phyloP scores from a whole-genome alignment of 2,113 vertebrate species.

The Parus major region DNA sequence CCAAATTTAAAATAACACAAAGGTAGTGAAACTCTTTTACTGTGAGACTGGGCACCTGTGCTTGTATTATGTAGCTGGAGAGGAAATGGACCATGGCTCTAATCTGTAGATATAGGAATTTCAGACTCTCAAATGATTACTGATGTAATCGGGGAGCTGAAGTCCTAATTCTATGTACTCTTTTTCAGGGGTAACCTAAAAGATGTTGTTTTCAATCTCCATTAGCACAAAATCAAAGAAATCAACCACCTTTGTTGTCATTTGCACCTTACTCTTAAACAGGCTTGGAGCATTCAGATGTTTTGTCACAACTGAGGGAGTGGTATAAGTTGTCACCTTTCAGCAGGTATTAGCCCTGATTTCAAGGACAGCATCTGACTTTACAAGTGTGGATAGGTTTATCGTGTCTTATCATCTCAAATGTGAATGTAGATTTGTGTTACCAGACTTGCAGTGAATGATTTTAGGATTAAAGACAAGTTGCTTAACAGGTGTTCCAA shows the following conservation, averaged over 20 bases:
- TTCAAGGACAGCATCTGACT: not conserved
- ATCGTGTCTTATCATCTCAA: not conserved
- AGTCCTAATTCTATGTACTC: not conserved
- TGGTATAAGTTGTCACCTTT: slow-evolving; percentile 18
- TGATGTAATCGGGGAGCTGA: not conserved
- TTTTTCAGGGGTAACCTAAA: not conserved
- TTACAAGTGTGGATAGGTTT: slow-evolving; percentile 27
- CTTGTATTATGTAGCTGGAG: not conserved
- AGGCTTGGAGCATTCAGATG: not conserved
- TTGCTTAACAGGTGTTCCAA: slow-evolving; percentile 30
- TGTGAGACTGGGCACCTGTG: not conserved
- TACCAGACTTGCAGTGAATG: slow-evolving; percentile 3
- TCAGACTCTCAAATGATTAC: not conserved
- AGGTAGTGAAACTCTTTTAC: not conserved
- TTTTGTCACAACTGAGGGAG: not conserved
- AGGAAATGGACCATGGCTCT: not conserved
- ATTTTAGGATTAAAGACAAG: slow-evolving; percentile 39
- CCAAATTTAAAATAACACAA: not conserved
- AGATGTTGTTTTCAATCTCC: not conserved
- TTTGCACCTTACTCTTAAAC: not conserved
- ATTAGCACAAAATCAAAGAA: not conserved
- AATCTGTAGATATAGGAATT: not conserved
- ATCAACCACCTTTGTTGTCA: not conserved
- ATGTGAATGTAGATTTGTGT: slow-evolving; percentile 6
- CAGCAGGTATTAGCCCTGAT: not conserved